Base-by-base conservation (phyloP, 92 coral and sea anemone species). In the Parazoanthus swiftii region DNA sequence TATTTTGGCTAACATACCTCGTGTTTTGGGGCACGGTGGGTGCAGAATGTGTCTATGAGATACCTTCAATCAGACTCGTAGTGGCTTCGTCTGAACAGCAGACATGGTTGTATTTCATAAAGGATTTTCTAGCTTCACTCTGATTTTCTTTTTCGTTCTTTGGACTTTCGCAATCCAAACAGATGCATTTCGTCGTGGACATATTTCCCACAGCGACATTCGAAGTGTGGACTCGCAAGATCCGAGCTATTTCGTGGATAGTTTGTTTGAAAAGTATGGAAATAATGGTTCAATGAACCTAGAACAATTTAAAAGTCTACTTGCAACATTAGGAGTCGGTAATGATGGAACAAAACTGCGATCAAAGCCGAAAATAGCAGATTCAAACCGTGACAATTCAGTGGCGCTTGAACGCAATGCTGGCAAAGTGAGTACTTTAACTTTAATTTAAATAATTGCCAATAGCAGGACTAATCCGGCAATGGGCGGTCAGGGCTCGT, bases 201-300 rank as follows among this genome's bases (percentile, higher is more conserved):
- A 83, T 26, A 83, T 94, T 0, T 90, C 98, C 5, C 95, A 93
- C 79, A 77, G 87, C 21, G 93, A 89, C 39, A 90, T 89, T 74
- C 95, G 98, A 23, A 95, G 98, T 85, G 83, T 92, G 36, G 89
- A 89, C 38, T 85, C 56, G 39, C 89, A 90, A 7, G 77, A 74
- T 1, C 89, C 95, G 8, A 76, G 76, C 38, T 81, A 85, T 63
- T 95, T 95, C 88, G 80, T 86, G 65, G 90, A 95, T 54, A 73
- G 82, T 46, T 50, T 95, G 81, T 95, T 95, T 81, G 80, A 88
- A 20, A 92, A 89, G 25, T 95, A 93, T 85, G 98, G 98, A 33
- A 67, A 36, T n/a, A 93, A 91, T 80, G 95, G 91, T 26, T 86
- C 95, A 11, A 85, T 95, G 89, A 90, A 80, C 43, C 36, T 86